phyloP scores from a whole-genome alignment of 2,797 vertebrate species.

The Thripadectes ignobilis region DNA sequence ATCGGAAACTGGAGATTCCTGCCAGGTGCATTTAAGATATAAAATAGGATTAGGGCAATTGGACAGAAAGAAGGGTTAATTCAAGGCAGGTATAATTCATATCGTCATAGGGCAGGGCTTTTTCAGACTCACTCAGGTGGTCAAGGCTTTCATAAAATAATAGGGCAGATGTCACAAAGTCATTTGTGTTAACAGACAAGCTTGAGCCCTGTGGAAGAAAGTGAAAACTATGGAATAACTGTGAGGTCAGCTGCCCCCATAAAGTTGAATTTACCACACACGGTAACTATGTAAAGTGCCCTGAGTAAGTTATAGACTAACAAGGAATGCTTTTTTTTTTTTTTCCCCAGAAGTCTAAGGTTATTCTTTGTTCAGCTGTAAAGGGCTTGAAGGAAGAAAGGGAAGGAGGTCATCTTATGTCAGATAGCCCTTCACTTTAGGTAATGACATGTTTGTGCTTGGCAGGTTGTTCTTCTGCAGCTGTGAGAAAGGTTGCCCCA shows the following conservation, averaged over 20 bases:
- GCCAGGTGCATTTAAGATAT: background rate
- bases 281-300: background rate
- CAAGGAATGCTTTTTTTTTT: background rate
- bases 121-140: background rate
- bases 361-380: background rate
- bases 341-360: background rate
- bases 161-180: background rate
- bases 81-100: background rate
- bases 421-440: background rate
- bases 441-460: background rate
- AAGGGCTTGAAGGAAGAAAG: background rate
- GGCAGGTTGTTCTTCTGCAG: background rate
- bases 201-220: background rate
- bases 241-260: rapidly evolving
- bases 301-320: background rate
- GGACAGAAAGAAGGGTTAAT: background rate
- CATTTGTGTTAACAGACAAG: background rate
- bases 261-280: background rate
- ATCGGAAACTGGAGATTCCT: background rate
- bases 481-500: rapidly evolving
- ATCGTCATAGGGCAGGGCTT: background rate
- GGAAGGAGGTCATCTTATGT: background rate
- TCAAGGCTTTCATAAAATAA: background rate
- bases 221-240: background rate
- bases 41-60: rapidly evolving